These are phyloP conservation scores for Leptinotarsa tumamoca DNA, from an alignment of 2,888 invertebrate species.

Conservation along the genomic window DNA sequence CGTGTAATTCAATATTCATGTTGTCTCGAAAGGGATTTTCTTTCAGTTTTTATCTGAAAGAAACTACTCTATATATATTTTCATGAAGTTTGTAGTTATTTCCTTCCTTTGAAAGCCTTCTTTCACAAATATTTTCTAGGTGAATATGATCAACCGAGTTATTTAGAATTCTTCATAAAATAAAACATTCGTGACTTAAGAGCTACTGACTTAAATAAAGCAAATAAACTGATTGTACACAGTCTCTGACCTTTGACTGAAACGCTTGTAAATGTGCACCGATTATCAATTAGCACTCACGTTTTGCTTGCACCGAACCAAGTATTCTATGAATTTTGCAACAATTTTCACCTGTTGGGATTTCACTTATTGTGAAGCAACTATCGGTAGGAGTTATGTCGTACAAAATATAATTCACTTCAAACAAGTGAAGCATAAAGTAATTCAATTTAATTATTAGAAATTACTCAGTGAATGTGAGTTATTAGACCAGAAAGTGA, in stretches of 20 bases:
- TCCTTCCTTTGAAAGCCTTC: no score
- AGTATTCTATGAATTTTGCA: constrained; percentile 39
- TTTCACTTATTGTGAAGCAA: constrained; percentile 47
- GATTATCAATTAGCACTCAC: constrained; percentile 43
- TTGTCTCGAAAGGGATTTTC: no score
- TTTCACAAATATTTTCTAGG: no score
- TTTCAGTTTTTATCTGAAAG: no score
- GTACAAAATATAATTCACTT: constrained; percentile 49
- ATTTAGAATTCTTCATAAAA: no score
- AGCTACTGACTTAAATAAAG: constrained; percentile 42
- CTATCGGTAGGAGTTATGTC: constrained; percentile 45
- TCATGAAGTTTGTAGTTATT: no score
- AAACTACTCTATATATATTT: no score
- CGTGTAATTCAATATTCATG: no score
- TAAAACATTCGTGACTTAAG: constrained; percentile 35
- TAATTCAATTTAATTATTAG: constrained; percentile 54
- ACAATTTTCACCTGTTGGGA: constrained; percentile 45
- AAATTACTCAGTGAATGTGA: constrained; percentile 52
- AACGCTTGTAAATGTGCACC: constrained; percentile 40
- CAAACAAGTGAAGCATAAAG: constrained; percentile 54
- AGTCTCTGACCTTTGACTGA: constrained; percentile 32
- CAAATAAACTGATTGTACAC: constrained; percentile 43
- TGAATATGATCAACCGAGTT: no score
- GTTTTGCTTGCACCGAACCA: constrained; percentile 31
- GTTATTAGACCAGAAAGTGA: constrained; percentile 55